phyloP scores from a whole-genome alignment of 2,888 invertebrate genomes.

The Protodeltote pygarga region DNA sequence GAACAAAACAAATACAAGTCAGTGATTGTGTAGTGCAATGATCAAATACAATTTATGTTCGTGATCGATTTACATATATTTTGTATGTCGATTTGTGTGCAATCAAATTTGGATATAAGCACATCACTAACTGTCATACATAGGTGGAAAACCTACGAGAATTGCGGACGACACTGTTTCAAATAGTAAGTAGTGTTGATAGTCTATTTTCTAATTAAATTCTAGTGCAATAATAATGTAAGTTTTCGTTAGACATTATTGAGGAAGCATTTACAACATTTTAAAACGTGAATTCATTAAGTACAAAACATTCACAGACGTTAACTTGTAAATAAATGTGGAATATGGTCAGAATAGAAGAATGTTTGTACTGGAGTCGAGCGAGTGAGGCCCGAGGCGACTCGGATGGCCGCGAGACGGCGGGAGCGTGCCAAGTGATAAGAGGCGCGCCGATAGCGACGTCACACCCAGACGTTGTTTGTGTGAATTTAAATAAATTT shows the following conservation, averaged over 20 bases:
- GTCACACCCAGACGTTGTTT: slow-evolving; percentile 87
- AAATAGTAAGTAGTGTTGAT: slow-evolving; percentile 80
- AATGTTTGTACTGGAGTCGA: slow-evolving; percentile 72
- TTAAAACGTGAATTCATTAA: too few species aligned
- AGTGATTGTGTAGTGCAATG: slow-evolving; percentile 76
- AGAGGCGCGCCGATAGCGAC: slow-evolving; percentile 86
- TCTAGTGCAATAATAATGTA: slow-evolving; percentile 9
- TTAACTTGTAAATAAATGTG: slow-evolving; percentile 54
- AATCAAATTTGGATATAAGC: slow-evolving; percentile 71
- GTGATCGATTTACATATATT: slow-evolving; percentile 73
- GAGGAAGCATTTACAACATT: slow-evolving; percentile 2
- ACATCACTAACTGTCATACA: slow-evolving; percentile 79
- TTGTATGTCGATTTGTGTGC: slow-evolving; percentile 72
- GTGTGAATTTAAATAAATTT: slow-evolving; percentile 87
- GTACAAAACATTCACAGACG: slow-evolving; percentile 8
- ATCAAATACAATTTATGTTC: slow-evolving; percentile 64
- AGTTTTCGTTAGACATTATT: neutral
- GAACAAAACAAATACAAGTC: slow-evolving; percentile 67
- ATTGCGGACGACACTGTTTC: slow-evolving; percentile 83
- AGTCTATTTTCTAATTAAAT: slow-evolving; percentile 18
- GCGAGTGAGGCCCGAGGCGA: slow-evolving; percentile 74
- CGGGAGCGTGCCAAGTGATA: slow-evolving; percentile 87
- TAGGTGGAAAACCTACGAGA: slow-evolving; percentile 79
- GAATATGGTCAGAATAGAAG: slow-evolving; percentile 58
- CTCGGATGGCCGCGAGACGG: slow-evolving; percentile 79